Percentiles rank a stretch among this genome's conserved stretches.
phyloP scores from a whole-genome alignment of 2,113 vertebrate species.

The Ifrita kowaldi region DNA sequence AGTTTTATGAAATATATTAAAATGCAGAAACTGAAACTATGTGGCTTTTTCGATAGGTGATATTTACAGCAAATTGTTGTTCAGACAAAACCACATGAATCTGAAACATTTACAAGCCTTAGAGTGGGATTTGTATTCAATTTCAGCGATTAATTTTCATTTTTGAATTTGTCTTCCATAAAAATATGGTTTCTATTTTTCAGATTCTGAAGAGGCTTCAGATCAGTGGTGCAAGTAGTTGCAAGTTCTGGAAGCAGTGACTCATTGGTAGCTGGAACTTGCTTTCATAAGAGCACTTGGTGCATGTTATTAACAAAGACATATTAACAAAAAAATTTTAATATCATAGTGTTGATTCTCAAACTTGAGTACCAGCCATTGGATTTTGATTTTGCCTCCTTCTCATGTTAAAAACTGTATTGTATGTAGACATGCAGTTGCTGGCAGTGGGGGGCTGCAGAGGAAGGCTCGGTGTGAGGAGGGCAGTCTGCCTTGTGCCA shows the following conservation, averaged over 20 bases:
- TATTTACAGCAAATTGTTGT: not conserved
- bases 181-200: not conserved
- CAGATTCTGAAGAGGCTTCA: not conserved
- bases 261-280: not conserved
- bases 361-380: not conserved
- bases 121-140: not conserved
- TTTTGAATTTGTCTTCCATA: not conserved
- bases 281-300: not conserved
- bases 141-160: not conserved
- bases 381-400: not conserved
- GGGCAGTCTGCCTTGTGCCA: too few relatives aligned
- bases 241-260: not conserved
- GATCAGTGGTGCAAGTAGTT: not conserved
- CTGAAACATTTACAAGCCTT: not conserved
- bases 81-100: not conserved
- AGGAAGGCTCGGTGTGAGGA: not conserved
- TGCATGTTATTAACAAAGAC: not conserved
- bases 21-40: not conserved
- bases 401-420: not conserved
- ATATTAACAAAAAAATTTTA: too few relatives aligned
- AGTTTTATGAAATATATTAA: not conserved
- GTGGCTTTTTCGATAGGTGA: not conserved
- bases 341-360: not conserved
- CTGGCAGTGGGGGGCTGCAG: not conserved
- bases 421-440: not conserved